Base-by-base conservation (phyloP, 2,113 vertebrate species). In the Axis porcinus region DNA sequence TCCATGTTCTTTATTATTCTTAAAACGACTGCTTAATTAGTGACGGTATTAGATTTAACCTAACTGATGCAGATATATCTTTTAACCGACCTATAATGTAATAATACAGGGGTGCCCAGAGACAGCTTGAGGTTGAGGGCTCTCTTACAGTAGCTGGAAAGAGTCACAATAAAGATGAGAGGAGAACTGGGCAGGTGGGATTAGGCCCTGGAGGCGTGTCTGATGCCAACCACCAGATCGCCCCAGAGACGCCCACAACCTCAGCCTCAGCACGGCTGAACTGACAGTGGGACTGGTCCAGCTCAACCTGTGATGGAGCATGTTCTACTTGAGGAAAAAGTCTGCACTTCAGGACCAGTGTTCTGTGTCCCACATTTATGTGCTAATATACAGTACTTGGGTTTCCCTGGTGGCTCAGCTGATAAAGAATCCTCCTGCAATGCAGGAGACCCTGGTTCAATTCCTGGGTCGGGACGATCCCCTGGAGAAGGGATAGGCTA, bases 221-320 rank as follows among this genome's bases (percentile, higher is more conserved):
- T 58, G 15, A 30, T 47, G 9, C n/a, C 60, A 28, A 45, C 25
- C 2, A 25, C 8, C 25, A 7, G 23, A 12, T 50, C 27, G 0
- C 55, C 45, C 33, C 10, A 21, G 45, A 36, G 23, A 36, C 1
- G 9, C 21, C 30, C 6, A 2, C 8, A 4, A 23, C 5, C 43
- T 57, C 47, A 50, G 47, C 7, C 4, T 60, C 8, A 0, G 43
- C 23, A 9, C 25, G 2, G 15, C 30, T 10, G 15, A 47, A 19
- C 55, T 7, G 17, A 60, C 21, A 14, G 27, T 6, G 0, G 21
- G 5, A 28, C 15, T 5, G 27, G 19, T 4, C 40, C 12, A 8
- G 27, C 12, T 14, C 70, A 15, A 6, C 40, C 8, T 1, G 6
- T 3, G 50, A 21, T 0, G 7, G 27, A 25, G 9, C 10, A 0